Conservation (phyloP, 2,113 vertebrate species). For the Silurus asotus region DNA sequence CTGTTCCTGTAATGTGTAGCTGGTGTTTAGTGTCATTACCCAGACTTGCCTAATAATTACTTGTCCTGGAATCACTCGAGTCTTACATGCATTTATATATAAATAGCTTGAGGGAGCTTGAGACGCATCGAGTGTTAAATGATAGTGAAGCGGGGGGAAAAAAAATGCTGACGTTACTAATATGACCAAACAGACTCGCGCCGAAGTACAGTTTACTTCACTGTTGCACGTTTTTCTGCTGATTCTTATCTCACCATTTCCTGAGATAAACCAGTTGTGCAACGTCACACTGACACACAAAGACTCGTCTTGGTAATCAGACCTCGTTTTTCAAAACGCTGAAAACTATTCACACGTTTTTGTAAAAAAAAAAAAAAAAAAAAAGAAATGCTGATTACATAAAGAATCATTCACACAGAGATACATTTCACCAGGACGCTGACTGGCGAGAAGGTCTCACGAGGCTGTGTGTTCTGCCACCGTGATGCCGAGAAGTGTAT, state of each 20-base stretch:
- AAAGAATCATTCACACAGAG: background rate
- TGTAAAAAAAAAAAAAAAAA: background rate
- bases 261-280: slow-evolving; percentile 8
- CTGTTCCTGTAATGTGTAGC: background rate
- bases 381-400: background rate
- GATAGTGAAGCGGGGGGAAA: background rate
- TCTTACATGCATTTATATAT: background rate
- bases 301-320: background rate
- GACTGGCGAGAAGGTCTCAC: background rate
- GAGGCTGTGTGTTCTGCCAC: background rate
- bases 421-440: background rate
- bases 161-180: background rate
- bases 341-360: background rate
- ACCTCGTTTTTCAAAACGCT: background rate
- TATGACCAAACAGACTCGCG: background rate
- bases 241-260: slow-evolving; percentile 19
- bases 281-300: background rate
- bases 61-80: background rate
- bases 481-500: background rate
- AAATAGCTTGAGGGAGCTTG: background rate
- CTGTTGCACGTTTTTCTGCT: background rate
- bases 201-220: background rate
- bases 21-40: background rate
- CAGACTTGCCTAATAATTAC: background rate
- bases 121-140: background rate